Evolutionary conservation across 2,888 invertebrate genomes (phyloP).

Genomic region (Barypeithes pellucidus): DNA sequence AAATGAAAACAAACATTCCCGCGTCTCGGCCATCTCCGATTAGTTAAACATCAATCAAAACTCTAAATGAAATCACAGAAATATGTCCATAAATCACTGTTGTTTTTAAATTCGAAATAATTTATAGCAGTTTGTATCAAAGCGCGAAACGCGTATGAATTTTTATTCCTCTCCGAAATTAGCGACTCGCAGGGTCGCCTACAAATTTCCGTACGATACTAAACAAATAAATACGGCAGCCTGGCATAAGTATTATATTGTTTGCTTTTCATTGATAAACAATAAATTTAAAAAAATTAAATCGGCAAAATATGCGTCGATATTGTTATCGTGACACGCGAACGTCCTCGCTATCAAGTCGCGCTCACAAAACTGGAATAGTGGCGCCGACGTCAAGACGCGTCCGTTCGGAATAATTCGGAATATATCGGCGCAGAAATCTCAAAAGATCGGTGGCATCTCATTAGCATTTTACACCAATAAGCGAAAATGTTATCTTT

Average conservation of each 20-base stretch:
- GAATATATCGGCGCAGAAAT: slow-evolving; percentile 54
- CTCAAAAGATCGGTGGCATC: slow-evolving; percentile 43
- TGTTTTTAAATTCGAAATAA: slow-evolving; percentile 33
- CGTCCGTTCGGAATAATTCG: slow-evolving; percentile 62
- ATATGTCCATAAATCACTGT: slow-evolving; percentile 33
- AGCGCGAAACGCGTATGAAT: slow-evolving; percentile 20
- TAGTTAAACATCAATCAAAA: slow-evolving; percentile 32
- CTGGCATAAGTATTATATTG: slow-evolving; percentile 20
- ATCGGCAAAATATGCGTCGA: slow-evolving; percentile 48
- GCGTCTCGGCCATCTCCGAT: slow-evolving; percentile 4
- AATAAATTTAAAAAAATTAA: slow-evolving; percentile 36
- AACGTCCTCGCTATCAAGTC: slow-evolving; percentile 60
- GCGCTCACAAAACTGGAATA: slow-evolving; percentile 63
- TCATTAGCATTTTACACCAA: slow-evolving; percentile 40
- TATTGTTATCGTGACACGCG: slow-evolving; percentile 46
- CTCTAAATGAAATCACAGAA: slow-evolving; percentile 22
- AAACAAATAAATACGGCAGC: slow-evolving; percentile 30
- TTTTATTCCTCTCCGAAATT: slow-evolving; percentile 5
- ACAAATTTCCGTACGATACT: slow-evolving; percentile 17
- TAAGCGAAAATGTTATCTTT: slow-evolving; percentile 23
- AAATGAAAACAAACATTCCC: slow-evolving; percentile 24
- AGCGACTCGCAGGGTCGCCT: not conserved
- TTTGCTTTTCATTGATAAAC: slow-evolving; percentile 46
- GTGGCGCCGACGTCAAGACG: slow-evolving; percentile 63
- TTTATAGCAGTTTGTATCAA: slow-evolving; percentile 28